Conservation (phyloP, 2,888 invertebrate genomes). For the Acanthacorydalis orientalis region DNA sequence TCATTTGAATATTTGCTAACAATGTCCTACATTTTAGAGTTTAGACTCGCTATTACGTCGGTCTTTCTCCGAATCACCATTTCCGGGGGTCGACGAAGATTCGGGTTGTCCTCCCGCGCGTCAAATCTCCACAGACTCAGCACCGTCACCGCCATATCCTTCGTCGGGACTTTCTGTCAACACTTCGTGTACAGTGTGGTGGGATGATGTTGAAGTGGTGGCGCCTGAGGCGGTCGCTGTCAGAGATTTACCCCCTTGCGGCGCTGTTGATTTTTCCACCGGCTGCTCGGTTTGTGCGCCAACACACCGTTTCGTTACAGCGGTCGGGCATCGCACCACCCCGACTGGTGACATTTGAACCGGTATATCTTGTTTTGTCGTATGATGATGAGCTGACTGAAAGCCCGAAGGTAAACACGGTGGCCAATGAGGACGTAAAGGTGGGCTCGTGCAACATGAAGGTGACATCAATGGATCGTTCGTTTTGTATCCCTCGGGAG, state of each 20-base stretch:
- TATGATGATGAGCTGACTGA: slow-evolving; percentile 14
- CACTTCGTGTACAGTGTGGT: slow-evolving; percentile 17
- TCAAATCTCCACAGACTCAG: slow-evolving; percentile 52
- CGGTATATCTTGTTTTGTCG: slow-evolving; percentile 17
- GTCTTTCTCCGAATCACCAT: neutral
- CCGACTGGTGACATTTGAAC: neutral
- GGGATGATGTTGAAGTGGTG: slow-evolving; percentile 4
- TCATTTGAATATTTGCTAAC: neutral
- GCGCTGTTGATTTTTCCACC: slow-evolving; percentile 23
- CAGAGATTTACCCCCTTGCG: slow-evolving; percentile 8
- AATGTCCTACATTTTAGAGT: neutral
- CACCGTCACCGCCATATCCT: slow-evolving; percentile 66
- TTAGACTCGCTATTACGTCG: neutral
- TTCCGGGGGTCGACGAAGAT: slow-evolving; percentile 6
- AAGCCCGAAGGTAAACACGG: slow-evolving; percentile 28
- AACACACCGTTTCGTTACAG: slow-evolving; percentile 39
- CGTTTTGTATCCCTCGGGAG: slow-evolving; percentile 51
- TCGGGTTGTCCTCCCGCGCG: slow-evolving; percentile 32
- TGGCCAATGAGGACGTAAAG: slow-evolving; percentile 29
- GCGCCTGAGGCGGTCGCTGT: slow-evolving; percentile 3
- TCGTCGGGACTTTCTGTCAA: slow-evolving; percentile 71
- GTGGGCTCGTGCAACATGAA: slow-evolving; percentile 18
- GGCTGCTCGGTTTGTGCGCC: slow-evolving; percentile 38
- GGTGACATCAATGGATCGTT: slow-evolving; percentile 32
- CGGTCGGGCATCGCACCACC: slow-evolving; percentile 5